Evolutionary conservation across 2,888 invertebrate species (phyloP).

Genomic region (Chironomus tentans): DNA sequence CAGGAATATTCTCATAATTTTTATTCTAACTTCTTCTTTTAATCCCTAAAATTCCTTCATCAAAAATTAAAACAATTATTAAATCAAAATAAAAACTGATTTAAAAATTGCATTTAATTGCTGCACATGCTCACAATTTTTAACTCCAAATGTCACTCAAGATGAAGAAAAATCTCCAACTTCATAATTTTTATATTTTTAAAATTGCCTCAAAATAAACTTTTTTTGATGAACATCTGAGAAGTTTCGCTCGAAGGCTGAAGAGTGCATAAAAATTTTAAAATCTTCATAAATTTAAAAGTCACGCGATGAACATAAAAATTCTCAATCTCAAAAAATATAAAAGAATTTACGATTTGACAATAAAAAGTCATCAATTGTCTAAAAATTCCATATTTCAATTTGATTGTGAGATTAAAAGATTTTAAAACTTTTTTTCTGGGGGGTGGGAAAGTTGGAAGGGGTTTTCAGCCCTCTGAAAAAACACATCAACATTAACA

Average conservation of each 20-base stretch:
- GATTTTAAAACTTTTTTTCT: neutral
- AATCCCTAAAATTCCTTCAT: too few relatives aligned
- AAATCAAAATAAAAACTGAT: neutral
- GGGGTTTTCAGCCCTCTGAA: neutral
- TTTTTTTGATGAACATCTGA: too few relatives aligned
- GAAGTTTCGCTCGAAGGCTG: too few relatives aligned
- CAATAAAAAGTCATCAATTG: neutral
- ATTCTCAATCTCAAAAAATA: neutral
- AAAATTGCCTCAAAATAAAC: neutral
- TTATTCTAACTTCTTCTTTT: too few relatives aligned
- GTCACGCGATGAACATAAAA: neutral
- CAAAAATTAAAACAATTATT: too few relatives aligned
- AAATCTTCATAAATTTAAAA: too few relatives aligned
- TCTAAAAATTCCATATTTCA: conserved; percentile 10
- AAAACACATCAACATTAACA: neutral
- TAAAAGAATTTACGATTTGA: neutral
- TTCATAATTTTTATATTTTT: neutral
- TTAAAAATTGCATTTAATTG: neutral
- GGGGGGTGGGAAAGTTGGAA: too few relatives aligned
- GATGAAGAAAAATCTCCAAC: too few relatives aligned
- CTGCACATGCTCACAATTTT: neutral
- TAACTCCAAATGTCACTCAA: neutral
- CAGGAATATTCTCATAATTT: too few relatives aligned
- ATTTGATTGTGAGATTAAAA: conserved; percentile 7
- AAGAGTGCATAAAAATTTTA: too few relatives aligned